Conservation (phyloP, 2,797 vertebrate genomes). For the Percopsis omiscomaycus region DNA sequence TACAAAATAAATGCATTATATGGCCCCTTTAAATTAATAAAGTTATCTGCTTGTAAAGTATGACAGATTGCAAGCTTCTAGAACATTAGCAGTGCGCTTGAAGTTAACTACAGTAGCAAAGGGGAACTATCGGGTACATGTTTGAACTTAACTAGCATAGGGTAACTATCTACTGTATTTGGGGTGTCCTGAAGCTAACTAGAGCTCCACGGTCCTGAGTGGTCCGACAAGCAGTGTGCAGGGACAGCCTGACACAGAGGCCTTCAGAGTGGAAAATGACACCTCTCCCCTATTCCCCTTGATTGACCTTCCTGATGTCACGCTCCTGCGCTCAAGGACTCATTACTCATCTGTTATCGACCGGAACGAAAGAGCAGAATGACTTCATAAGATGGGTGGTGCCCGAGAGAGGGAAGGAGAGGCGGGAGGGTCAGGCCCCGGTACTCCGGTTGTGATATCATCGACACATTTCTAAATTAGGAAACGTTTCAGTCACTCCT, state of each 20-base stretch:
- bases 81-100: too few species aligned
- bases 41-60: too few species aligned
- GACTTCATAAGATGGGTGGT: constrained; percentile 61
- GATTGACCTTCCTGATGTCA: constrained; percentile 54
- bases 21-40: too few species aligned
- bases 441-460: constrained; percentile 44
- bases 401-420: constrained; percentile 31
- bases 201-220: constrained; percentile 6
- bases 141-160: too few species aligned
- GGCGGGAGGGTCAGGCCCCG: constrained; percentile 23
- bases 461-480: constrained; percentile 29
- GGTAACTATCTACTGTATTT: too few species aligned
- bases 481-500: constrained; percentile 23
- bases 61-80: too few species aligned
- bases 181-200: background rate
- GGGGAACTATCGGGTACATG: too few species aligned
- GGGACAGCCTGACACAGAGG: constrained; percentile 26
- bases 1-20: too few species aligned
- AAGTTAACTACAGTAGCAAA: too few species aligned
- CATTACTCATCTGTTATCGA: constrained; percentile 61
- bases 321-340: constrained; percentile 38
- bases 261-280: constrained; percentile 33
- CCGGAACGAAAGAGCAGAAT: constrained; percentile 39
- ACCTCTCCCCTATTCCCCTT: constrained; percentile 46
- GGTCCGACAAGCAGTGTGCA: constrained; percentile 11